These are phyloP conservation scores for Sebastes trivittatus DNA, from an alignment of 2,797 vertebrate genomes.

Conservation along the genomic window DNA sequence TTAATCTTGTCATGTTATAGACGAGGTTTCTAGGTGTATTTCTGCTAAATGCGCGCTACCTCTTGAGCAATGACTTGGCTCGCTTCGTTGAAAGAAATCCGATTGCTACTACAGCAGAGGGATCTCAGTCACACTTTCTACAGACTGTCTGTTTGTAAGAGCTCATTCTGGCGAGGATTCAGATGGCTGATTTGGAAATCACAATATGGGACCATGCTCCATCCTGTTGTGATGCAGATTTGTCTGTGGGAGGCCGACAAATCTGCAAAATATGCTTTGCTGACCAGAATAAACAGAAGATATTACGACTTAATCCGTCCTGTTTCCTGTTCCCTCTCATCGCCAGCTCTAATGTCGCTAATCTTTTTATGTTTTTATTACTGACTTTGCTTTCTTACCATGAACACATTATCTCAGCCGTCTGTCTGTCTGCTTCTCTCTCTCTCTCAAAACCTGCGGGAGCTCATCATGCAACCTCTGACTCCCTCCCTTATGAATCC, in stretches of 20 bases:
- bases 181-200: slow-evolving; percentile 62
- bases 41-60: neutral
- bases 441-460: slow-evolving; percentile 25
- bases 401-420: slow-evolving; percentile 17
- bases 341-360: slow-evolving; percentile 14
- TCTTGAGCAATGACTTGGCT: neutral
- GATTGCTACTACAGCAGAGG: neutral
- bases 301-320: slow-evolving; percentile 25
- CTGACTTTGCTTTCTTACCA: slow-evolving; percentile 31
- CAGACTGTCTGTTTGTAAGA: slow-evolving; percentile 34
- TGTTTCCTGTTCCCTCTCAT: slow-evolving; percentile 16
- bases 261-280: slow-evolving; percentile 63
- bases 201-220: slow-evolving; percentile 39
- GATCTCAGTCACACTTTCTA: slow-evolving; percentile 20
- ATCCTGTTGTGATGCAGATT: slow-evolving; percentile 67
- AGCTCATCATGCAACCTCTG: slow-evolving; percentile 34
- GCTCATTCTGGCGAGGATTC: slow-evolving; percentile 44
- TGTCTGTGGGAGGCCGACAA: slow-evolving; percentile 56
- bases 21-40: neutral
- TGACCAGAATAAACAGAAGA: slow-evolving; percentile 58
- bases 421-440: neutral
- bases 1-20: slow-evolving; percentile 3
- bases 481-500: slow-evolving; percentile 31
- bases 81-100: slow-evolving; percentile 1
- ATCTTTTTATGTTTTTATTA: slow-evolving; percentile 33